Evolutionary conservation across 2,888 invertebrate species (phyloP).

Genomic region (Nemotelus nigrinus): DNA sequence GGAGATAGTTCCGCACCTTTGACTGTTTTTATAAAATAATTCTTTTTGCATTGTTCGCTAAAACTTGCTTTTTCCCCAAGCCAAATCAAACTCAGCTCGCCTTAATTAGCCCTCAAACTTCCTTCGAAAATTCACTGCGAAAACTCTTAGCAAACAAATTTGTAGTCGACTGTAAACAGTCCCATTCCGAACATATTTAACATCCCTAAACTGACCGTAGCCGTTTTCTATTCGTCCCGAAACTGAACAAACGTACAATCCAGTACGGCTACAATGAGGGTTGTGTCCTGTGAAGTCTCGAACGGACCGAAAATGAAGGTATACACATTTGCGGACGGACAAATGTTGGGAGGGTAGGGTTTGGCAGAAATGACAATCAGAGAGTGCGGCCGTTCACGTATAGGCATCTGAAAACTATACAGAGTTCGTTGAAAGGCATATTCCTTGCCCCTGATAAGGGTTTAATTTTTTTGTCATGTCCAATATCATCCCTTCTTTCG

Average conservation of each 20-base stretch:
- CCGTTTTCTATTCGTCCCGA: conserved; percentile 38
- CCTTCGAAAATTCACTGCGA: no score
- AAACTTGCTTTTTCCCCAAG: no score
- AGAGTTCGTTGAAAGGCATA: conserved; percentile 36
- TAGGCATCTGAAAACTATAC: background rate
- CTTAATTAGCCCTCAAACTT: no score
- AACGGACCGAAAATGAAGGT: conserved; percentile 1
- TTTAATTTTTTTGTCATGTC: conserved; percentile 27
- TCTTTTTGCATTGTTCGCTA: no score
- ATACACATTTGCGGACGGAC: background rate
- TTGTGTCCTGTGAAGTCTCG: background rate
- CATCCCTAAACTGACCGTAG: conserved; percentile 42
- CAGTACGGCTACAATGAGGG: background rate
- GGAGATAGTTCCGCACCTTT: no score
- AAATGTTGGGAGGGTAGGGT: conserved; percentile 10
- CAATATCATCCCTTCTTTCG: conserved; percentile 21
- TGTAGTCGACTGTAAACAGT: conserved; percentile 19
- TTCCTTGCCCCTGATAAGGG: conserved; percentile 24
- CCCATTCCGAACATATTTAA: conserved; percentile 20
- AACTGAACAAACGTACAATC: conserved; percentile 34
- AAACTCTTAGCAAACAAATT: background rate
- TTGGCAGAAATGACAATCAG: conserved; percentile 22
- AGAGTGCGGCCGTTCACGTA: conserved; percentile 1
- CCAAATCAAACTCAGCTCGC: no score
- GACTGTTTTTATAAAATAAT: no score